Evolutionary conservation across 1,140 invertebrate genomes (phyloP).

Genomic region (Drosophila miranda): DNA sequence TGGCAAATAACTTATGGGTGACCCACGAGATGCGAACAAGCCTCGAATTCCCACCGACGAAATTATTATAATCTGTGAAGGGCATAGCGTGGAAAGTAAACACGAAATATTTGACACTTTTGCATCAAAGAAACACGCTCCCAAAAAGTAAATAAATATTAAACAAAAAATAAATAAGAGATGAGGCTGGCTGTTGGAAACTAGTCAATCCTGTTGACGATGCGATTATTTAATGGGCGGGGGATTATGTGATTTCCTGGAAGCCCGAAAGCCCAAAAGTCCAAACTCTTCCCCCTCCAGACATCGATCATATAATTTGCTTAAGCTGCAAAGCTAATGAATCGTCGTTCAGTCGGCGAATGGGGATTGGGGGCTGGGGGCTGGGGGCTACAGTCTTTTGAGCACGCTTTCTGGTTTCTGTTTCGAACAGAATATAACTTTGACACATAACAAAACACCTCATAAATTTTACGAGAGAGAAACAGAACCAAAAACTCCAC

Average conservation of each 20-base stretch:
- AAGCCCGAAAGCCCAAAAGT: constrained; percentile 33
- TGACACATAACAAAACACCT: constrained; percentile 77
- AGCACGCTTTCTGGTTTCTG: constrained; percentile 45
- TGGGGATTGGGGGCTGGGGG: neutral
- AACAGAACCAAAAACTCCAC: constrained; percentile 40
- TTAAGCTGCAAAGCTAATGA: constrained; percentile 59
- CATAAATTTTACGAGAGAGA: constrained; percentile 70
- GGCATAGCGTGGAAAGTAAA: constrained; percentile 52
- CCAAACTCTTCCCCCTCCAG: neutral
- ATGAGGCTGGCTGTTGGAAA: constrained; percentile 51
- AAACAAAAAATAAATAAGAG: constrained; percentile 1
- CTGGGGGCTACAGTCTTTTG: neutral
- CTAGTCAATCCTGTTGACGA: constrained; percentile 65
- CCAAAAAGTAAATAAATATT: too few species aligned
- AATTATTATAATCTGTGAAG: constrained; percentile 67
- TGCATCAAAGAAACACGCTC: constrained; percentile 5
- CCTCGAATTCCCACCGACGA: constrained; percentile 39
- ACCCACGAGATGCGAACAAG: constrained; percentile 22
- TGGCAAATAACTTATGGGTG: constrained; percentile 21
- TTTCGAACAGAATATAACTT: constrained; percentile 38
- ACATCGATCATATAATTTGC: constrained; percentile 76
- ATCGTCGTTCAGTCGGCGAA: constrained; percentile 22
- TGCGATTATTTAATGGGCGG: constrained; percentile 42
- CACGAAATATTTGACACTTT: constrained; percentile 72
- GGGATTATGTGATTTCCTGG: constrained; percentile 56